phyloP scores from a whole-genome alignment of 2,888 invertebrate species.

The Phasia obesa region DNA sequence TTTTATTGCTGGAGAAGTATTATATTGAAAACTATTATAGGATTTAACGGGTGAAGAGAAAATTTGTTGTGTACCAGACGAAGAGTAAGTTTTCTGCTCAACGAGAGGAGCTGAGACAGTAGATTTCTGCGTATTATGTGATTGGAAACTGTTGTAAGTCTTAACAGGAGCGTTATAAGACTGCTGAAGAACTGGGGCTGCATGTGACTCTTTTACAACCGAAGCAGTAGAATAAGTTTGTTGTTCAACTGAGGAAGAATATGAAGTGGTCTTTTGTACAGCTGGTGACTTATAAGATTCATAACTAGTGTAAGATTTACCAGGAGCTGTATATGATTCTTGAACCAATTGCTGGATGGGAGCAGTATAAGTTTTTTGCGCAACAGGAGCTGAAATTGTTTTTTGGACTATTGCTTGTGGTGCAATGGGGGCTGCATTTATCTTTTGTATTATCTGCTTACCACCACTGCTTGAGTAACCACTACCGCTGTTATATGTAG shows the following conservation, averaged over 20 bases:
- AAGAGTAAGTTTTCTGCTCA: constrained; percentile 15
- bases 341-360: constrained; percentile 49
- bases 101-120: constrained; percentile 29
- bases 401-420: constrained; percentile 25
- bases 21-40: constrained; percentile 41
- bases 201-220: constrained; percentile 21
- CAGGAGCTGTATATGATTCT: constrained; percentile 41
- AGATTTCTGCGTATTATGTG: constrained; percentile 30
- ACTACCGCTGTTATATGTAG: constrained; percentile 29
- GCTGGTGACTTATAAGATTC: constrained; percentile 49
- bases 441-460: constrained; percentile 56
- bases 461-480: constrained; percentile 20
- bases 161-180: constrained; percentile 48
- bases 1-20: constrained; percentile 31
- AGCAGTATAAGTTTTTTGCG: constrained; percentile 54
- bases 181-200: constrained; percentile 30
- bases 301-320: constrained; percentile 44
- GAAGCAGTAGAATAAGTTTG: constrained; percentile 10
- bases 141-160: constrained; percentile 46
- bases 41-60: constrained; percentile 29
- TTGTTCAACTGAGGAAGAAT: constrained; percentile 32
- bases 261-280: constrained; percentile 26
- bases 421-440: constrained; percentile 53
- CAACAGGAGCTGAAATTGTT: constrained; percentile 47
- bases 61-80: constrained; percentile 28